Conservation (phyloP, 2,888 invertebrate species). For the Drosophila aldrichi region DNA sequence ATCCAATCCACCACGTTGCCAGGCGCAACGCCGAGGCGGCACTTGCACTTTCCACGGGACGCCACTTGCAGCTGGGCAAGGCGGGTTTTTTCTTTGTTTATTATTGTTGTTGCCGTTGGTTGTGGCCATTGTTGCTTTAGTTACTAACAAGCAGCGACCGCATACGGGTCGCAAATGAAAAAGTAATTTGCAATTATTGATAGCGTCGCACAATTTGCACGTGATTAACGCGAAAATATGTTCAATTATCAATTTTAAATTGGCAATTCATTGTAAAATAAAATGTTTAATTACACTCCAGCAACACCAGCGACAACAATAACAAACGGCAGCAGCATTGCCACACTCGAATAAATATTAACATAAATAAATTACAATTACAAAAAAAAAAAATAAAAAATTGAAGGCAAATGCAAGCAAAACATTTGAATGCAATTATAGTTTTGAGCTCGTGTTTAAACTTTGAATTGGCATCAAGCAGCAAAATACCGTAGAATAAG, state of each 20-base stretch:
- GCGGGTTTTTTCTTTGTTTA: conserved; percentile 21
- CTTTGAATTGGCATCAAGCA: conserved; percentile 10
- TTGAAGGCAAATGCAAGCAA: conserved; percentile 11
- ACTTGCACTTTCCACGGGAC: conserved; percentile 73
- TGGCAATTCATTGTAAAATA: conserved; percentile 29
- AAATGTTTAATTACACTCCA: conserved; percentile 41
- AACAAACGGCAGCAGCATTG: conserved; percentile 1
- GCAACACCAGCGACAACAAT: conserved; percentile 8
- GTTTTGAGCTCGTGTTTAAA: conserved; percentile 11
- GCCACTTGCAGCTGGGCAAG: conserved; percentile 33
- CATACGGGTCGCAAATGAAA: conserved; percentile 46
- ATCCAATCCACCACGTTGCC: conserved; percentile 49
- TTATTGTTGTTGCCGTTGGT: conserved; percentile 56
- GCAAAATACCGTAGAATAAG: background rate
- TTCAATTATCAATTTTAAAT: conserved; percentile 66
- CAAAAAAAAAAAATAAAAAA: background rate
- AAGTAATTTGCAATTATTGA: conserved; percentile 57
- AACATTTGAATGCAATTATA: conserved; percentile 61
- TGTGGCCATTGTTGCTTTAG: conserved; percentile 72
- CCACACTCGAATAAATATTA: conserved; percentile 47
- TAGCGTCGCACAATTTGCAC: conserved; percentile 49
- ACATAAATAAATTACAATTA: conserved; percentile 47
- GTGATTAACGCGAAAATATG: conserved; percentile 70
- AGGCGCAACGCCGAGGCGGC: conserved; percentile 40
- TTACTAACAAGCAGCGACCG: conserved; percentile 63